Evolutionary conservation across 2,113 vertebrate genomes (phyloP).

Genomic region (Okapia johnstoni): DNA sequence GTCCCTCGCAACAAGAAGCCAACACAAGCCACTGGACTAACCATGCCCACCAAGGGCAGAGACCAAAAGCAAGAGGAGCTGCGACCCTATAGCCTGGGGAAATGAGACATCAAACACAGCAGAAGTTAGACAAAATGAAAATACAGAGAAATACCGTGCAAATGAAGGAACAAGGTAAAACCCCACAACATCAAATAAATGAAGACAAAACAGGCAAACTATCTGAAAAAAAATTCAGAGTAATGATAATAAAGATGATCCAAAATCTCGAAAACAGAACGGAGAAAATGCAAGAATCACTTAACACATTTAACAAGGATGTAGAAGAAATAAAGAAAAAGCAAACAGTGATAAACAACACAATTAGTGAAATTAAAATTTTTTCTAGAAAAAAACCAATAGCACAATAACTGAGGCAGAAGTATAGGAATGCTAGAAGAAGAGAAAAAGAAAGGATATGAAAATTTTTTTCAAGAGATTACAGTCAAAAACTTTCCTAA

Average conservation of each 20-base stretch:
- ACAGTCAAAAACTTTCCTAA: neutral
- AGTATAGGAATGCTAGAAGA: neutral
- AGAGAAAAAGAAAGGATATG: neutral
- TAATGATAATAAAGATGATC: neutral
- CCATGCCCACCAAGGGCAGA: neutral
- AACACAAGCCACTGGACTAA: neutral
- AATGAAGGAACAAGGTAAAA: neutral
- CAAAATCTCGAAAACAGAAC: neutral
- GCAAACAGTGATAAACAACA: neutral
- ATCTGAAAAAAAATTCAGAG: neutral
- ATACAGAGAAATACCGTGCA: neutral
- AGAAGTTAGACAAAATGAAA: neutral
- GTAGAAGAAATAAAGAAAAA: neutral
- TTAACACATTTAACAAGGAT: neutral
- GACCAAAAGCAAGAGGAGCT: neutral
- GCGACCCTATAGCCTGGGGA: neutral
- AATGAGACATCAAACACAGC: neutral
- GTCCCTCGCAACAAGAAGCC: neutral
- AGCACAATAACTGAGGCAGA: neutral
- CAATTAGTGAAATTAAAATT: neutral
- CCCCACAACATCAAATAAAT: neutral
- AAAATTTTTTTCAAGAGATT: neutral
- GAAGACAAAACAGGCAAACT: neutral
- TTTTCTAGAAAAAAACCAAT: neutral
- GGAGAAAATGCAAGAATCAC: neutral